These are phyloP conservation scores for Taenioides sp. DNA, from an alignment of 2,797 vertebrate genomes.

Conservation along the genomic window DNA sequence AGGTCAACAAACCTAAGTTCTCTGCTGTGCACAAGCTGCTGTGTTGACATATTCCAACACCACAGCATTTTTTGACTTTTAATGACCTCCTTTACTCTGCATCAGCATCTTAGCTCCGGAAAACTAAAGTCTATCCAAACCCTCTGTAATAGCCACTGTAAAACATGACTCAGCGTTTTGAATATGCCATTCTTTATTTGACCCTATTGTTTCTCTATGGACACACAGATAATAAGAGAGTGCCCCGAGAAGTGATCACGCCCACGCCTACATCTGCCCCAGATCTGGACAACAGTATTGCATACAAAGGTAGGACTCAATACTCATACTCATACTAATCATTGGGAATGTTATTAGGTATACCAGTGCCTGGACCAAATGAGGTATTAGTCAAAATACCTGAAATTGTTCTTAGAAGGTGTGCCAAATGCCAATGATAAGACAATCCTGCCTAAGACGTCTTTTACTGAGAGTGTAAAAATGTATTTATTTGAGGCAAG, in stretches of 20 bases:
- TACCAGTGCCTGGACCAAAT: background rate
- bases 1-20: background rate
- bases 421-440: background rate
- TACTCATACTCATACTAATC: background rate
- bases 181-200: background rate
- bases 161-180: background rate
- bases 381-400: background rate
- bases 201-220: conserved; percentile 9
- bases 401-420: background rate
- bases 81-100: conserved; percentile 7
- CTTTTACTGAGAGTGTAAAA: background rate
- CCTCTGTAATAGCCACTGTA: background rate
- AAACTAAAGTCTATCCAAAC: background rate
- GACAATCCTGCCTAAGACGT: background rate
- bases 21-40: conserved; percentile 7
- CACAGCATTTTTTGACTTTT: background rate
- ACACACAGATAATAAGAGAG: conserved; percentile 51
- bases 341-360: background rate
- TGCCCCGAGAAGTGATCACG: conserved; percentile 44
- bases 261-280: conserved; percentile 49
- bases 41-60: conserved; percentile 13
- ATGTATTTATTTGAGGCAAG: background rate
- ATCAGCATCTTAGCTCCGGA: conserved; percentile 3
- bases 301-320: conserved; percentile 71
- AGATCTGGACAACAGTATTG: conserved; percentile 66